phyloP scores from a whole-genome alignment of 2,888 invertebrate genomes.

The Allygus modestus region DNA sequence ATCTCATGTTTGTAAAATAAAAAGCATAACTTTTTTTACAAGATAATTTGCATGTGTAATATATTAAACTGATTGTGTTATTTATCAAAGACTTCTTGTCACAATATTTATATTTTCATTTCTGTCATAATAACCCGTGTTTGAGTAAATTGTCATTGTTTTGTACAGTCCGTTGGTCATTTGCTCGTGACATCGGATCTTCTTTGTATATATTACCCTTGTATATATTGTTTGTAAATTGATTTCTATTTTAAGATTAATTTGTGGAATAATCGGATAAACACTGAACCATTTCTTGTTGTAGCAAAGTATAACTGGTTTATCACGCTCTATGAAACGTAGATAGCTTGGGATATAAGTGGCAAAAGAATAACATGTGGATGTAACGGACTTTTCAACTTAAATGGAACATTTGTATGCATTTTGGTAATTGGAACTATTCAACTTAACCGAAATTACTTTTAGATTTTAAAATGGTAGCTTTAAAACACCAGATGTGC shows the following conservation, averaged over 20 bases:
- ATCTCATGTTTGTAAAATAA: neutral
- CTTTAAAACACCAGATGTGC: too few species aligned
- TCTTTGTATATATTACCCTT: constrained; percentile 12
- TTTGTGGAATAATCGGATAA: constrained; percentile 3
- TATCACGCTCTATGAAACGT: neutral
- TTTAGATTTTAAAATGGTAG: too few species aligned
- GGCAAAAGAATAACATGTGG: neutral
- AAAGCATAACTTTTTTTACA: neutral
- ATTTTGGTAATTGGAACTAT: too few species aligned
- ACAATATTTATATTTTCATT: neutral
- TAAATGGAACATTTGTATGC: neutral
- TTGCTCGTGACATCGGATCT: neutral
- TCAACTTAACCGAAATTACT: too few species aligned
- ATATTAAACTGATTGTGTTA: too few species aligned
- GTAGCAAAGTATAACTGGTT: constrained; percentile 6
- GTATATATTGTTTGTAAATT: constrained; percentile 30
- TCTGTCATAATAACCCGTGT: neutral
- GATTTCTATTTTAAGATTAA: neutral
- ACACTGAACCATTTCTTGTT: constrained; percentile 5
- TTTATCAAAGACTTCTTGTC: too few species aligned
- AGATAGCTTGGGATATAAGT: constrained; percentile 14
- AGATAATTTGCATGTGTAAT: neutral
- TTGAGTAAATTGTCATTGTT: constrained; percentile 20
- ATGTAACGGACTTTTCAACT: neutral
- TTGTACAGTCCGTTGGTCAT: constrained; percentile 1